Percentiles rank a stretch among this genome's conserved stretches.
Evolutionary conservation across 1,140 invertebrate species (phyloP).

Genomic region (Cydia amplana): DNA sequence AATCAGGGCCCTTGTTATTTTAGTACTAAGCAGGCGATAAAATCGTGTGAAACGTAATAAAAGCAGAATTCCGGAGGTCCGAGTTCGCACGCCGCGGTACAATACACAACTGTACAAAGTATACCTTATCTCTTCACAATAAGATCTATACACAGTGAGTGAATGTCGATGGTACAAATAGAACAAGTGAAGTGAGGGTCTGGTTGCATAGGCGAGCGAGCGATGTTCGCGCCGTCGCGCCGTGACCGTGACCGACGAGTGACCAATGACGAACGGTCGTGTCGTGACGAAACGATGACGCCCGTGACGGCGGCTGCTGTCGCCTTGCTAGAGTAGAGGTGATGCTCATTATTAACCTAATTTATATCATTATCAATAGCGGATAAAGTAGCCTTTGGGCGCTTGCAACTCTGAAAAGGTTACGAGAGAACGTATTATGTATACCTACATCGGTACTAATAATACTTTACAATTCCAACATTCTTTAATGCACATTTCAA

Average conservation of each 20-base stretch:
- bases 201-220: not conserved
- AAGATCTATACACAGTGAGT: not conserved
- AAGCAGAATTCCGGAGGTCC: not conserved
- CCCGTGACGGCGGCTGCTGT: too few relatives aligned
- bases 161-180: conserved; percentile 13
- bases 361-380: too few relatives aligned
- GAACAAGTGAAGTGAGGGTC: not conserved
- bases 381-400: too few relatives aligned
- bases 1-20: conserved; percentile 2
- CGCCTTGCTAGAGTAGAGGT: too few relatives aligned
- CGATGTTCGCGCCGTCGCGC: conserved; percentile 24
- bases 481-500: too few relatives aligned
- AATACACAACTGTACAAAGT: not conserved
- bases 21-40: not conserved
- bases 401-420: too few relatives aligned
- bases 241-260: conserved; percentile 4
- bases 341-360: too few relatives aligned
- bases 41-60: conserved; percentile 18
- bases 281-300: too few relatives aligned
- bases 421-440: too few relatives aligned
- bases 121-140: not conserved
- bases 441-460: too few relatives aligned
- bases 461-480: too few relatives aligned
- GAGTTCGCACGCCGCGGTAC: not conserved
- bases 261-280: not conserved